These are phyloP conservation scores for Alcedo atthis DNA, from an alignment of 2,797 vertebrate genomes.

Conservation along the genomic window DNA sequence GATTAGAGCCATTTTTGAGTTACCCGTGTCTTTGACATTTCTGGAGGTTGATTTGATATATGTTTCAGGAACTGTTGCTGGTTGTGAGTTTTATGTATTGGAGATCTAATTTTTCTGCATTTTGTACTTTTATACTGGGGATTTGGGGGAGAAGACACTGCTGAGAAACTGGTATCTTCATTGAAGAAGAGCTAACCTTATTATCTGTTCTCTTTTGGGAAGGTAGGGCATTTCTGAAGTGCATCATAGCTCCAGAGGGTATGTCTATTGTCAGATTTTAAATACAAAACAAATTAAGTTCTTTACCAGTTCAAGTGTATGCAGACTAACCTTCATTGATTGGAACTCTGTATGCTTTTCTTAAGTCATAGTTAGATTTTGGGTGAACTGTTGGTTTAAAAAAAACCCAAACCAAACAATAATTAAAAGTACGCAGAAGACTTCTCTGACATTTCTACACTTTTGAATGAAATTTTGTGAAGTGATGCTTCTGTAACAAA, in stretches of 20 bases:
- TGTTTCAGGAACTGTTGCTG: background rate
- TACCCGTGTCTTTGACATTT: background rate
- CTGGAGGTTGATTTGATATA: background rate
- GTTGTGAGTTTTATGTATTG: background rate
- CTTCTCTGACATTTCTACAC: background rate
- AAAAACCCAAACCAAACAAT: rapidly evolving
- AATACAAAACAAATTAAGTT: background rate
- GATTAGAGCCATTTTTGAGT: background rate
- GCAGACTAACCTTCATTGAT: background rate
- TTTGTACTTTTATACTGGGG: background rate
- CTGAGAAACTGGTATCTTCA: background rate
- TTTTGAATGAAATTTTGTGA: background rate
- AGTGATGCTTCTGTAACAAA: background rate
- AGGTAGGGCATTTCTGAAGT: background rate
- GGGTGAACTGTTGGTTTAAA: background rate
- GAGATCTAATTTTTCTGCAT: background rate
- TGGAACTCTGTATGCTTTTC: background rate
- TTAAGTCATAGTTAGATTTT: background rate
- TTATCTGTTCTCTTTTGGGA: background rate
- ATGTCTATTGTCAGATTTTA: background rate
- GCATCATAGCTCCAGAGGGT: background rate
- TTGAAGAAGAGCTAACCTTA: background rate
- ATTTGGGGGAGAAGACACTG: background rate
- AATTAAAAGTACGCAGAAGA: background rate
- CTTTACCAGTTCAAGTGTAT: background rate